Conservation (phyloP, 2,113 vertebrate species). For the Lepus timidus region DNA sequence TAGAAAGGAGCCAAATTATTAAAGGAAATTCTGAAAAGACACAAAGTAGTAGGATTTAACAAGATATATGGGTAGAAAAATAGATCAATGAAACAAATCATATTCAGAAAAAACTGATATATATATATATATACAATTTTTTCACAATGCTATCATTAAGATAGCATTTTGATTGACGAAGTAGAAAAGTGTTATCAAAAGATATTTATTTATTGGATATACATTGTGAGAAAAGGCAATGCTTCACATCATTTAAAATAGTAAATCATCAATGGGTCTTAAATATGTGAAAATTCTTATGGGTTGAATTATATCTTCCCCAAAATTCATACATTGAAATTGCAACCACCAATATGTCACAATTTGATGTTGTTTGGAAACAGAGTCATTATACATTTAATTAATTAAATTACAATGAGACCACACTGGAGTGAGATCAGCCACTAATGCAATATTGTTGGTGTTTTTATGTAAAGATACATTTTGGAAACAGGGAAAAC, state of each 20-base stretch:
- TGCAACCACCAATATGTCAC: not conserved
- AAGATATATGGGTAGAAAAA: not conserved
- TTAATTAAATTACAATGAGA: not conserved
- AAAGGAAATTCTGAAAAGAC: not conserved
- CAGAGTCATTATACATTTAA: not conserved
- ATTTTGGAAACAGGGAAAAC: slow-evolving; percentile 7
- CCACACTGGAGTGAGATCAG: not conserved
- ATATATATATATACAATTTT: no score
- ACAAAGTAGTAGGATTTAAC: not conserved
- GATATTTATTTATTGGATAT: not conserved
- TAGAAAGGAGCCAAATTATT: not conserved
- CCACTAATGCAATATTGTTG: not conserved
- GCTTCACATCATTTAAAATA: not conserved
- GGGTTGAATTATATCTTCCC: not conserved
- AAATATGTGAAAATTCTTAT: not conserved
- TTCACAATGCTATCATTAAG: no score
- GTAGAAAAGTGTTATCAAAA: not conserved
- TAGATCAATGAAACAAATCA: not conserved
- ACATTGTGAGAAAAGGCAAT: not conserved
- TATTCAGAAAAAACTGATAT: not conserved
- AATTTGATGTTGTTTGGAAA: not conserved
- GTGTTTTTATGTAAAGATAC: not conserved
- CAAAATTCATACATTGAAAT: not conserved
- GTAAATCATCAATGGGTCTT: not conserved
- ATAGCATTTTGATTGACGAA: no score